Evolutionary conservation across 2,888 invertebrate genomes (phyloP), one percentile per base, ranked within the genome.

Genomic region (Mimumesa dahlbomi): DNA sequence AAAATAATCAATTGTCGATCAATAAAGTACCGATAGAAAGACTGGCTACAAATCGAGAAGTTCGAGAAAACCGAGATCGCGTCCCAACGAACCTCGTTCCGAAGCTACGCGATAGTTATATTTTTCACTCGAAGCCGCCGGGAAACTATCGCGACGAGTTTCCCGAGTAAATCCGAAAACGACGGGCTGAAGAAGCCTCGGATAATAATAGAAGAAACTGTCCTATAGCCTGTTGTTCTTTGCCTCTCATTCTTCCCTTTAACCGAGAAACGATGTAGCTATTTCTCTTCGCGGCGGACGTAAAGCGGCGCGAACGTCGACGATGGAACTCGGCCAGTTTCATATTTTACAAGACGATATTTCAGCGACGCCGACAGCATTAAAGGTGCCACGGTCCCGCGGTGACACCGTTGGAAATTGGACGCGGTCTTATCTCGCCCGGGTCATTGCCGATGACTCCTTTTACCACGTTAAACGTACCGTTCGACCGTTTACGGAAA

Each of bases 311-410:
- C 40, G n/a, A 61, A 58, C 52, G 57, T 62, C 50, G 45, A 34
- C 49, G 62, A 65, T 68, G 68, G 61, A 75, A 74, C 68, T 68
- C 49, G 66, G 73, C 70, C 70, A 79, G 65, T 70, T 76, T 70
- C 65, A 71, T 73, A 74, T 76, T 79, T 77, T 76, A 71, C 61
- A 79, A 66, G 74, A 65, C 70, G 63, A 79, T 69, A 71, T 69
- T 77, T 76, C 58, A 64, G 49, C 59, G 45, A 36, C 48, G 40
- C 52, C 38, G 48, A 65, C 48, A 56, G 43, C 62, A 57, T 67
- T 70, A 49, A 58, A 68, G 53, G 31, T 65, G 48, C 38, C 42
- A 40, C 50, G 68, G 13, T 45, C 43, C 73, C 56, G 52, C 58
- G 58, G 53, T 25, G 48, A 13, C 57, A 31, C 31, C 38, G 48